Conservation (phyloP, 2,797 vertebrate species). For the Siniperca undulata region DNA sequence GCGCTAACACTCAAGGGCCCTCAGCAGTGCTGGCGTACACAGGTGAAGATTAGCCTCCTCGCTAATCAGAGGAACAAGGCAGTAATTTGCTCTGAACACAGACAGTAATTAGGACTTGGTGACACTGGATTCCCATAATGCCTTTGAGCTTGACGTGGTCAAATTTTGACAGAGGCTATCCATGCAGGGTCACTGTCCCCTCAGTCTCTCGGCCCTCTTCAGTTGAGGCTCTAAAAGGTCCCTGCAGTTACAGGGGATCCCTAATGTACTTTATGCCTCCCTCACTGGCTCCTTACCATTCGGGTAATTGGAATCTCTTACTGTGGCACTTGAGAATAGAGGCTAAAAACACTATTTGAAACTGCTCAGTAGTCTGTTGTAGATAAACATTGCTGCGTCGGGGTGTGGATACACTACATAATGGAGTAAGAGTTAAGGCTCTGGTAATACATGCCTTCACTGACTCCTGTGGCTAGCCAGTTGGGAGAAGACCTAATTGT, state of each 20-base stretch:
- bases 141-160: constrained; percentile 87
- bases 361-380: constrained; percentile 85
- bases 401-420: constrained; percentile 84
- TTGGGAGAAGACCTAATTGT: constrained; percentile 86
- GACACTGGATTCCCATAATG: constrained; percentile 88
- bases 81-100: constrained; percentile 88
- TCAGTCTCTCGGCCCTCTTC: constrained; percentile 84
- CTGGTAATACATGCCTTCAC: constrained; percentile 85
- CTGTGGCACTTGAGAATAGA: constrained; percentile 85
- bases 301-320: constrained; percentile 86
- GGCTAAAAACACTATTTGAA: constrained; percentile 86
- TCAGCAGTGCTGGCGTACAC: constrained; percentile 87
- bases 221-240: constrained; percentile 84
- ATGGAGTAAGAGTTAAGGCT: constrained; percentile 85
- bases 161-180: constrained; percentile 87
- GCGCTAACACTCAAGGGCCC: constrained; percentile 87
- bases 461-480: constrained; percentile 83
- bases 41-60: constrained; percentile 88
- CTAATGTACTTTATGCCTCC: constrained; percentile 86
- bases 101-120: constrained; percentile 88
- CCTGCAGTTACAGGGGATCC: constrained; percentile 84
- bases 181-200: constrained; percentile 86
- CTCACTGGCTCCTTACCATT: constrained; percentile 85
- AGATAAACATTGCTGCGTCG: constrained; percentile 84
- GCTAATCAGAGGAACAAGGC: constrained; percentile 88